Conservation (phyloP, 1,140 invertebrate species). For the Orius insidiosus region DNA sequence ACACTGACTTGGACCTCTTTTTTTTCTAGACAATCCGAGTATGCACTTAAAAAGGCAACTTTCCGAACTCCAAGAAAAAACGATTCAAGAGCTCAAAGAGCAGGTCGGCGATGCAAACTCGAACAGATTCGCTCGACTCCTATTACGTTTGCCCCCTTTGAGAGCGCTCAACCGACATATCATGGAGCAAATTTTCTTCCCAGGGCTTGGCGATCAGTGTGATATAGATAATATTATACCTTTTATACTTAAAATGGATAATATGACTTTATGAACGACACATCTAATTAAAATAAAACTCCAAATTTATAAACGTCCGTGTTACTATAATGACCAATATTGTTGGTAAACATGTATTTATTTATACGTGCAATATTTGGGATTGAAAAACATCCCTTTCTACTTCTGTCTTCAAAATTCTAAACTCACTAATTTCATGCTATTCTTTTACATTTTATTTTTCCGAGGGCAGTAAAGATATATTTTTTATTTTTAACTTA, state of each 20-base stretch:
- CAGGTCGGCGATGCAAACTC: slow-evolving; percentile 32
- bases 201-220: slow-evolving; percentile 77
- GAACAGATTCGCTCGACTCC: slow-evolving; percentile 43
- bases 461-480: too few relatives aligned
- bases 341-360: background rate
- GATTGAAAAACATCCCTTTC: too few relatives aligned
- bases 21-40: slow-evolving; percentile 29
- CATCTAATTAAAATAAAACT: too few relatives aligned
- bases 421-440: too few relatives aligned
- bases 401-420: too few relatives aligned
- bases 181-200: slow-evolving; percentile 85
- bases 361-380: too few relatives aligned
- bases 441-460: too few relatives aligned
- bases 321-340: slow-evolving; percentile 11
- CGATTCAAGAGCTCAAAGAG: slow-evolving; percentile 47
- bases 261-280: slow-evolving; percentile 29
- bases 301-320: too few relatives aligned
- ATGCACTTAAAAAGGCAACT: slow-evolving; percentile 27
- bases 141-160: slow-evolving; percentile 59
- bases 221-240: slow-evolving; percentile 86
- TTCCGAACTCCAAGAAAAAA: slow-evolving; percentile 53
- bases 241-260: slow-evolving; percentile 67
- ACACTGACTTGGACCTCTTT: background rate
- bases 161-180: slow-evolving; percentile 57
- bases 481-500: too few relatives aligned